phyloP scores from a whole-genome alignment of 1,140 invertebrate genomes.

The Dendroctonus ponderosae region DNA sequence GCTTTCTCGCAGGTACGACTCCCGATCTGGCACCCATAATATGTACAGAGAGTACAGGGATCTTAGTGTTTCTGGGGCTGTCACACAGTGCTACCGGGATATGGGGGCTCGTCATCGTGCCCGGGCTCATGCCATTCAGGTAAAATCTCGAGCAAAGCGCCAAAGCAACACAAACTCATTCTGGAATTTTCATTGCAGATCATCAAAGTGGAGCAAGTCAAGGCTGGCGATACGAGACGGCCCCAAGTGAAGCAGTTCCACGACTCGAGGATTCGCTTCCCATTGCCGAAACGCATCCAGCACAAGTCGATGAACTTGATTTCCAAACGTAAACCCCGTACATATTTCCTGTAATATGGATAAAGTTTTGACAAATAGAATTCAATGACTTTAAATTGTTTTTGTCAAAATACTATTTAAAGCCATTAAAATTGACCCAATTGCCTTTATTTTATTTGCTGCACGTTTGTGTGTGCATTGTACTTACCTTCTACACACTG shows the following conservation, averaged over 20 bases:
- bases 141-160: slow-evolving; percentile 44
- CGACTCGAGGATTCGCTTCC: slow-evolving; percentile 94
- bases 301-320: slow-evolving; percentile 77
- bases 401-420: too few relatives aligned
- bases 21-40: slow-evolving; percentile 97
- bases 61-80: slow-evolving; percentile 88
- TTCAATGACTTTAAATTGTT: too few relatives aligned
- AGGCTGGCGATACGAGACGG: slow-evolving; percentile 83
- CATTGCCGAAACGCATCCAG: slow-evolving; percentile 89
- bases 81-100: slow-evolving; percentile 98
- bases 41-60: slow-evolving; percentile 99
- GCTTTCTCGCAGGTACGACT: slow-evolving; percentile 75
- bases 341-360: slow-evolving; percentile 79
- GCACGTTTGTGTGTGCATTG: too few relatives aligned
- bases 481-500: too few relatives aligned
- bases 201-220: slow-evolving; percentile 92
- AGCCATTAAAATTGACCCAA: too few relatives aligned
- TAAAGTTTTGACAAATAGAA: too few relatives aligned
- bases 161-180: not conserved
- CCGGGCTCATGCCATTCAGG: slow-evolving; percentile 92
- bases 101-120: slow-evolving; percentile 99
- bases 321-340: slow-evolving; percentile 88
- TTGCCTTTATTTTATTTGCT: too few relatives aligned
- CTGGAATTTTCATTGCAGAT: slow-evolving; percentile 65
- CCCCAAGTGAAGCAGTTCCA: slow-evolving; percentile 98